Evolutionary conservation across 1,140 invertebrate genomes (phyloP).

Genomic region (Drosophila littoralis): DNA sequence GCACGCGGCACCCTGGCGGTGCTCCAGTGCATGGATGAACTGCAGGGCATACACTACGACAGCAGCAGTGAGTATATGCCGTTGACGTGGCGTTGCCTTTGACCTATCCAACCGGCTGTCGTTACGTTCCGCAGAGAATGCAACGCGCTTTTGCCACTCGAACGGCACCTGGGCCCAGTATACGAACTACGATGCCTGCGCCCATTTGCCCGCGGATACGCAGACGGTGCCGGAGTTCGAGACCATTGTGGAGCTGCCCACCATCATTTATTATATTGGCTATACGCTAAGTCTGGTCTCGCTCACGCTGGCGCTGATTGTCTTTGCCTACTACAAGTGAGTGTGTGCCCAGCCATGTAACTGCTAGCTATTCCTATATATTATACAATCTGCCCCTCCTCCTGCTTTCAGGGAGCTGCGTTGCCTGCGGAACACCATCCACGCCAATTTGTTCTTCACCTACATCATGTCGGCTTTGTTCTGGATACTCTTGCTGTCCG

Average conservation of each 20-base stretch:
- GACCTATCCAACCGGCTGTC: slow-evolving; percentile 9
- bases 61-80: slow-evolving; percentile 87
- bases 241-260: slow-evolving; percentile 84
- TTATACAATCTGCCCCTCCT: background rate
- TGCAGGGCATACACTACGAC: slow-evolving; percentile 91
- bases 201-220: slow-evolving; percentile 71
- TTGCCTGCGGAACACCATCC: slow-evolving; percentile 95
- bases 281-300: slow-evolving; percentile 84
- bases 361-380: slow-evolving; percentile 14
- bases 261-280: slow-evolving; percentile 85
- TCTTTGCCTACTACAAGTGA: slow-evolving; percentile 85
- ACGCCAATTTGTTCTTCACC: slow-evolving; percentile 84
- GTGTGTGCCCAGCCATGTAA: slow-evolving; percentile 38
- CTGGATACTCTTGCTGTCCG: slow-evolving; percentile 81
- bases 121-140: slow-evolving; percentile 75
- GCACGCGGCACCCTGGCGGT: slow-evolving; percentile 87
- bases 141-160: slow-evolving; percentile 82
- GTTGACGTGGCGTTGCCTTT: background rate
- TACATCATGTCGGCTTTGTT: slow-evolving; percentile 84
- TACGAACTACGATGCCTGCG: slow-evolving; percentile 84
- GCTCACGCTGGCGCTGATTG: slow-evolving; percentile 84
- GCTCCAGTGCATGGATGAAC: slow-evolving; percentile 90
- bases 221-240: slow-evolving; percentile 76
- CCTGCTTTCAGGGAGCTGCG: slow-evolving; percentile 90
- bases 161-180: slow-evolving; percentile 85